Percentiles rank a stretch among this genome's conserved stretches.
phyloP scores from a whole-genome alignment of 2,888 invertebrate genomes.

The Poecilobothrus nobilitatus region DNA sequence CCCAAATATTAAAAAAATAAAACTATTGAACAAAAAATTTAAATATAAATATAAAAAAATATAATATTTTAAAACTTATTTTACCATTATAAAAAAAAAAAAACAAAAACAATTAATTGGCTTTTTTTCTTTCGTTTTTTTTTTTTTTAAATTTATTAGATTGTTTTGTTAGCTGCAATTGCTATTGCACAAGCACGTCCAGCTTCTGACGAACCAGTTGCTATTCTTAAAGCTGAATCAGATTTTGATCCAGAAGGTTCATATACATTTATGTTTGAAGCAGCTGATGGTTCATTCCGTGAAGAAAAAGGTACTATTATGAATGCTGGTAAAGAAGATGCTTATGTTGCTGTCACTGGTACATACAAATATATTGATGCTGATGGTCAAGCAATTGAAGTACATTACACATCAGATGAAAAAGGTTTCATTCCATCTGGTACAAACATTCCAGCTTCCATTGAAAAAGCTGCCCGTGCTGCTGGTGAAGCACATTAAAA shows the following conservation, averaged over 20 bases:
- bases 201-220: slow-evolving; percentile 22
- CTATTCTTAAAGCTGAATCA: slow-evolving; percentile 33
- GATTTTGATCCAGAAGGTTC: slow-evolving; percentile 32
- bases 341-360: slow-evolving; percentile 30
- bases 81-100: no score
- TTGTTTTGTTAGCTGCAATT: slow-evolving; percentile 18
- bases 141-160: slow-evolving; percentile 13
- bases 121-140: no score
- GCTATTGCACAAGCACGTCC: slow-evolving; percentile 22
- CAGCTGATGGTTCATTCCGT: slow-evolving; percentile 33
- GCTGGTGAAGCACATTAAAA: slow-evolving; percentile 25
- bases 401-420: slow-evolving; percentile 39
- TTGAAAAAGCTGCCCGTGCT: slow-evolving; percentile 34
- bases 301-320: slow-evolving; percentile 30
- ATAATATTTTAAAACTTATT: no score
- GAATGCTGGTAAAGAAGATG: slow-evolving; percentile 30
- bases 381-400: slow-evolving; percentile 35
- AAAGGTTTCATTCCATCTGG: slow-evolving; percentile 41
- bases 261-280: slow-evolving; percentile 30
- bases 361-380: slow-evolving; percentile 37
- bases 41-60: no score
- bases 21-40: no score
- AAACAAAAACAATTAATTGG: no score
- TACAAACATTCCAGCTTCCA: slow-evolving; percentile 33
- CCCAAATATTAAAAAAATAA: no score